Conservation (phyloP, 1,140 invertebrate genomes). For the Latrodectus geometricus region DNA sequence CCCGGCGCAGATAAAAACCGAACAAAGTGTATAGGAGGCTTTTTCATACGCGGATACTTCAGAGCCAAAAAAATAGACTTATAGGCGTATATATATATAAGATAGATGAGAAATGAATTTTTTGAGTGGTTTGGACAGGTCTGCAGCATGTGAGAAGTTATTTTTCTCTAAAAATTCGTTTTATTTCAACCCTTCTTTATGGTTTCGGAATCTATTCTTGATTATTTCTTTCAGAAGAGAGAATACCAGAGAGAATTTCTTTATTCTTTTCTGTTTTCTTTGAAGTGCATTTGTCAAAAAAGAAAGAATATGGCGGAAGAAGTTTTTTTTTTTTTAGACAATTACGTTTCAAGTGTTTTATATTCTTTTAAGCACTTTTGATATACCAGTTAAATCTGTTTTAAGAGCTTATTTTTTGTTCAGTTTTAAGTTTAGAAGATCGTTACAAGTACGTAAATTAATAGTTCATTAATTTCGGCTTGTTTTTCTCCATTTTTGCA, state of each 20-base stretch:
- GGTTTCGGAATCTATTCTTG: background rate
- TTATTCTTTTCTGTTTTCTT: background rate
- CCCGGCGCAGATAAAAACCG: conserved; percentile 10
- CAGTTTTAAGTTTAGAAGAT: too few species aligned
- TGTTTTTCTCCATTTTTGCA: too few species aligned
- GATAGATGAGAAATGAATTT: conserved; percentile 41
- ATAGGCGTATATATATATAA: conserved; percentile 7
- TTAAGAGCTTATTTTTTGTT: too few species aligned
- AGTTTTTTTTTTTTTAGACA: too few species aligned
- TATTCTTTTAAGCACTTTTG: too few species aligned
- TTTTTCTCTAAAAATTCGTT: background rate
- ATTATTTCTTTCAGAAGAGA: background rate
- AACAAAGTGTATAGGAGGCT: conserved; percentile 20
- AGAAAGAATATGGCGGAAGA: background rate
- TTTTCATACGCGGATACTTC: background rate
- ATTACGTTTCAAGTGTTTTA: too few species aligned
- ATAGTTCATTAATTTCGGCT: too few species aligned
- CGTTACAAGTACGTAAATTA: too few species aligned
- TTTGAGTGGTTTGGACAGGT: conserved; percentile 46
- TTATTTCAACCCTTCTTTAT: background rate
- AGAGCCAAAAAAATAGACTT: conserved; percentile 9
- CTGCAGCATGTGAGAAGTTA: background rate
- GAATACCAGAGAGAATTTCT: background rate
- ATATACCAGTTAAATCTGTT: too few species aligned
- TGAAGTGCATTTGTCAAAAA: background rate